A percentile compares a stretch with the other conserved stretches of the same genome.
These are phyloP conservation scores for Sipha flava DNA, from an alignment of 1,140 invertebrate genomes.

Conservation along the genomic window DNA sequence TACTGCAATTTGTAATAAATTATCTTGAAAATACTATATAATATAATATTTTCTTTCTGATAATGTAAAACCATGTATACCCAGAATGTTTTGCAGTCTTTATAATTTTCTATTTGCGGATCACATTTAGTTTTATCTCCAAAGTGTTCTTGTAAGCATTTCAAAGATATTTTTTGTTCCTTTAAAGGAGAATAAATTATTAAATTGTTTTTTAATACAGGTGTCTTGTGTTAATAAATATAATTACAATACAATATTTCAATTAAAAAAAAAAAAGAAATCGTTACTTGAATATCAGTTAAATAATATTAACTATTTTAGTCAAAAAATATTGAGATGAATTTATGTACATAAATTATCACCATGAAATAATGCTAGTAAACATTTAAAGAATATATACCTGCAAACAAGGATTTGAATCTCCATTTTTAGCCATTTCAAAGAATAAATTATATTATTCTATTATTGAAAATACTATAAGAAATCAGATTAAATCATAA, in stretches of 20 bases:
- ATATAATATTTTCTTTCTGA: too few relatives aligned
- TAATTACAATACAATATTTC: not conserved
- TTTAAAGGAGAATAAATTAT: not conserved
- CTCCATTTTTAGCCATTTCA: not conserved
- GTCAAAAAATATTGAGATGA: not conserved
- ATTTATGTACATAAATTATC: not conserved
- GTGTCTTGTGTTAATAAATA: not conserved
- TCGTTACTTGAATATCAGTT: not conserved
- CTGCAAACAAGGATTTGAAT: not conserved
- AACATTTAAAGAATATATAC: not conserved
- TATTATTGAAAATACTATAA: too few relatives aligned
- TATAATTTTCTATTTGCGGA: constrained; percentile 56
- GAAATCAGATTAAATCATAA: too few relatives aligned
- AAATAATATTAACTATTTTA: not conserved
- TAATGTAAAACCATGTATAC: constrained; percentile 40
- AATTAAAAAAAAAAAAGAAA: not conserved
- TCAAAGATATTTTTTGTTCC: constrained; percentile 51
- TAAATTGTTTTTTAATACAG: not conserved
- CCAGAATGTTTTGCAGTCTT: constrained; percentile 55
- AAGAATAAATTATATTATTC: too few relatives aligned
- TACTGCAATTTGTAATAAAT: too few relatives aligned
- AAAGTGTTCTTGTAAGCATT: constrained; percentile 52
- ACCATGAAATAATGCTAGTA: not conserved
- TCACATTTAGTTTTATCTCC: constrained; percentile 54
- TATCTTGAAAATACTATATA: too few relatives aligned